Conservation (phyloP, 2,113 vertebrate species). For the Atractosteus spatula region DNA sequence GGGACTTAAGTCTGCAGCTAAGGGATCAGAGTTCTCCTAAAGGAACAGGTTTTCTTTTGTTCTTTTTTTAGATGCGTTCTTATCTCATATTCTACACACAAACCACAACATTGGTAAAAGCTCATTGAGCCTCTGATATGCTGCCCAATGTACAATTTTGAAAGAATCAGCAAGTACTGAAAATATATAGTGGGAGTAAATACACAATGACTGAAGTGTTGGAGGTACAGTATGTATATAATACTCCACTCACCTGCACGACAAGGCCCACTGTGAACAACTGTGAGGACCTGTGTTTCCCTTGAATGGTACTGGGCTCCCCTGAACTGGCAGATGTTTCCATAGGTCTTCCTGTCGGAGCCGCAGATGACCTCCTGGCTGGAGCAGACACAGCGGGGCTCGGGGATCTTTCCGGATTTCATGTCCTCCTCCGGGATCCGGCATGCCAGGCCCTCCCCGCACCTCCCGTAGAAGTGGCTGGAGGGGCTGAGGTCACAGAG, state of each 20-base stretch:
- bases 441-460: constrained; percentile 42
- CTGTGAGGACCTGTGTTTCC: constrained; percentile 14
- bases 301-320: constrained; percentile 25
- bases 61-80: too few relatives aligned
- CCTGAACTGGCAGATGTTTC: constrained; percentile 41
- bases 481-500: constrained; percentile 26
- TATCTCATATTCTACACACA: too few relatives aligned
- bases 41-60: too few relatives aligned
- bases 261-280: constrained; percentile 47
- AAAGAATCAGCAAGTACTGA: too few relatives aligned
- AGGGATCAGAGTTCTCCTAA: too few relatives aligned
- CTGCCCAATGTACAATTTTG: too few relatives aligned
- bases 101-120: too few relatives aligned
- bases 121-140: too few relatives aligned
- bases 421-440: constrained; percentile 22
- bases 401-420: constrained; percentile 19
- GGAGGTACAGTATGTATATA: too few relatives aligned
- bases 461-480: constrained; percentile 35
- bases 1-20: too few relatives aligned
- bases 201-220: too few relatives aligned
- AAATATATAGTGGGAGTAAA: too few relatives aligned
- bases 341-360: constrained; percentile 46
- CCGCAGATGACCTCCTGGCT: constrained; percentile 43
- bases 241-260: constrained; percentile 40
- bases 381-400: constrained; percentile 40